These are phyloP conservation scores for Aurelia aurita complex sp. Pacific DNA, from an alignment of 30 jellyfish, hydroid and myxozoan genomes.

Conservation along the genomic window DNA sequence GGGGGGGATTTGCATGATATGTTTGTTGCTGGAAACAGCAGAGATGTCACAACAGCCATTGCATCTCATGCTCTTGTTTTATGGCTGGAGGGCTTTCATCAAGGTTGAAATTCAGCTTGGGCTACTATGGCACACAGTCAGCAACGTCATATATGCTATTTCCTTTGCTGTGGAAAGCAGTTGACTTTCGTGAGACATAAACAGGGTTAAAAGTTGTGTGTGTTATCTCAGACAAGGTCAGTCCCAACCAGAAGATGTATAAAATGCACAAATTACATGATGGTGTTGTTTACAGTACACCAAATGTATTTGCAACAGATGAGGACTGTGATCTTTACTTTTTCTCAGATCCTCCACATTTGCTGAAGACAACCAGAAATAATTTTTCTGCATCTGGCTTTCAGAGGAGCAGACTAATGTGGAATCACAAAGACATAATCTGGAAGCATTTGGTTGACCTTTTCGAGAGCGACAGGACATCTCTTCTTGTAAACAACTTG, in stretches of 20 bases:
- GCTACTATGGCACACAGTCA: slow-evolving; percentile 3
- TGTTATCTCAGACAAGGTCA: background rate
- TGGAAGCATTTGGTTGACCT: slow-evolving; percentile 2
- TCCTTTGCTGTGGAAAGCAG: slow-evolving; percentile 9
- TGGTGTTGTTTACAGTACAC: background rate
- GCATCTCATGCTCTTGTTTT: slow-evolving; percentile 6
- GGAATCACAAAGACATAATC: background rate
- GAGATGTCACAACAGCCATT: background rate
- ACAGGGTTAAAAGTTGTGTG: too few species aligned
- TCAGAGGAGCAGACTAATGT: background rate
- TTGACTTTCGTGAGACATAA: background rate
- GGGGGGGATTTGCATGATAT: too few species aligned
- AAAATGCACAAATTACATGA: background rate
- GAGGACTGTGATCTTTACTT: background rate
- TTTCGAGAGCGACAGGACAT: background rate
- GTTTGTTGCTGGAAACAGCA: too few species aligned
- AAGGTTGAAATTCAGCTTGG: slow-evolving; percentile 1
- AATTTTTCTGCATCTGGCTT: background rate
- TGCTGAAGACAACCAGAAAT: background rate
- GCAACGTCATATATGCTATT: background rate
- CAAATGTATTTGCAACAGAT: background rate
- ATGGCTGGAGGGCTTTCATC: slow-evolving; percentile 7
- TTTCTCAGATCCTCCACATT: background rate
- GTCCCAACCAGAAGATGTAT: background rate
- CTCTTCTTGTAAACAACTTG: too few species aligned